phyloP scores from a whole-genome alignment of 2,113 vertebrate genomes.

The Microtus montanus region DNA sequence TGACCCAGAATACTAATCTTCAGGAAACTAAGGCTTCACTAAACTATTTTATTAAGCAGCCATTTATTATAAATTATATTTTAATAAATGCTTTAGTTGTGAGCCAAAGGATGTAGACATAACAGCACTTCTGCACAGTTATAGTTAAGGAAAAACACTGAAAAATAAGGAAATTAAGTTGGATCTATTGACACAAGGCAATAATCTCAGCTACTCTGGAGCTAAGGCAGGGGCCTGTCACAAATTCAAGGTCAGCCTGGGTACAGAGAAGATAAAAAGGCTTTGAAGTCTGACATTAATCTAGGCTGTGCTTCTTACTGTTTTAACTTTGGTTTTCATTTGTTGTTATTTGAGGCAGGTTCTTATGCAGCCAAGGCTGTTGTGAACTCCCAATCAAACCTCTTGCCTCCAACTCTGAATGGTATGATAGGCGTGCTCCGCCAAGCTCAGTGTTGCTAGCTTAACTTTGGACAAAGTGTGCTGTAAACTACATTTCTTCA shows the following conservation, averaged over 20 bases:
- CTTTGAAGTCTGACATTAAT: conserved; percentile 53
- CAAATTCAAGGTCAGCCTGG: neutral
- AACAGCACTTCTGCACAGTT: conserved; percentile 28
- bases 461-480: conserved; percentile 11
- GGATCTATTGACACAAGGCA: neutral
- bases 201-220: neutral
- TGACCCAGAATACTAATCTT: conserved; percentile 52
- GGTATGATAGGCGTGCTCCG: neutral
- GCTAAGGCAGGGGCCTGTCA: neutral
- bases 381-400: neutral
- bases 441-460: neutral
- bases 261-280: neutral
- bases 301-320: neutral
- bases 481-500: conserved; percentile 4
- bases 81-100: conserved; percentile 50
- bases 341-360: neutral
- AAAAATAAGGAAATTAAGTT: neutral
- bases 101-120: neutral
- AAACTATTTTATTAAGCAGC: conserved; percentile 45
- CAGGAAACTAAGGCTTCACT: conserved; percentile 35
- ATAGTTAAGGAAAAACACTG: neutral
- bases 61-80: conserved; percentile 36
- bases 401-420: neutral
- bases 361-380: neutral
- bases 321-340: neutral